phyloP scores from a whole-genome alignment of 2,888 invertebrate species.

The Xestia c-nigrum region DNA sequence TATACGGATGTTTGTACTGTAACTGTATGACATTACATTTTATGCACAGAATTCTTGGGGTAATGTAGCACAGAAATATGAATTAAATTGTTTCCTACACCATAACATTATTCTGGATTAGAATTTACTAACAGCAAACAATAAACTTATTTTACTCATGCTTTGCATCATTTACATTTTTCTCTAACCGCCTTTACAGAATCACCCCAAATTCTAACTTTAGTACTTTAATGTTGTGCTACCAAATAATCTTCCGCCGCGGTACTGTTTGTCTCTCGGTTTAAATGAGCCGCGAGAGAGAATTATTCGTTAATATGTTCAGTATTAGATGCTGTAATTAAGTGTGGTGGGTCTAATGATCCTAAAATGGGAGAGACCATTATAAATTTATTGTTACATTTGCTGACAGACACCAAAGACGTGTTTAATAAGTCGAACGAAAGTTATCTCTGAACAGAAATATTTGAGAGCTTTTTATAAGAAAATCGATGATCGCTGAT shows the following conservation, averaged over 20 bases:
- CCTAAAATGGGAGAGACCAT: conserved; percentile 33
- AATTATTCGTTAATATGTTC: conserved; percentile 77
- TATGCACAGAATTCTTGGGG: conserved; percentile 4
- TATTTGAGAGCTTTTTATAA: conserved; percentile 23
- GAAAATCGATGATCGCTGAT: background rate
- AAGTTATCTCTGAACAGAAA: background rate
- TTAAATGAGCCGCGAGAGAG: conserved; percentile 75
- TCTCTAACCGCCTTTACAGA: conserved; percentile 9
- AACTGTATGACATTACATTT: conserved; percentile 31
- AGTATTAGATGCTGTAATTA: conserved; percentile 69
- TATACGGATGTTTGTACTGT: conserved; percentile 16
- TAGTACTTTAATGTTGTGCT: conserved; percentile 48
- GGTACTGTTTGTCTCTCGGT: conserved; percentile 68
- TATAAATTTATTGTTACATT: conserved; percentile 44
- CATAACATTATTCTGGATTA: background rate
- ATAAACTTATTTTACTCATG: background rate
- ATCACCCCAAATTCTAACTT: conserved; percentile 37
- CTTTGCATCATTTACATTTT: conserved; percentile 3
- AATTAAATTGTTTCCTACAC: conserved; percentile 1
- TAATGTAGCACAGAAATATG: conserved; percentile 9
- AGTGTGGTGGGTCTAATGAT: conserved; percentile 61
- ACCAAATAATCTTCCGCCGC: conserved; percentile 63
- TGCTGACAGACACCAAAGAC: conserved; percentile 26
- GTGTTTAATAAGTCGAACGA: conserved; percentile 1
- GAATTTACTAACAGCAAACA: background rate